A percentile compares a stretch with the other conserved stretches of the same genome.
phyloP scores from a whole-genome alignment of 2,888 invertebrate genomes.

The Melolontha melolontha region DNA sequence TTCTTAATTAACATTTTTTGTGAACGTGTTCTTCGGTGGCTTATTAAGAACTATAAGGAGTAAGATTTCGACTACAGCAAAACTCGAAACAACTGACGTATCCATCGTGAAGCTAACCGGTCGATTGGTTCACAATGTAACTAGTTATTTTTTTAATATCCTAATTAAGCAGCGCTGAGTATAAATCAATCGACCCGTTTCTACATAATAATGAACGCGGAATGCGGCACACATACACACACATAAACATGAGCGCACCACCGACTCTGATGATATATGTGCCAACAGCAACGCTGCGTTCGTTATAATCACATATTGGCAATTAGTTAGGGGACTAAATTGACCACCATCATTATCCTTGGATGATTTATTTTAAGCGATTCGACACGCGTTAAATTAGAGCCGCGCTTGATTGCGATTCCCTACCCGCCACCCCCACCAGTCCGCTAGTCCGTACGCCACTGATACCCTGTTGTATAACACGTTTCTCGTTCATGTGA shows the following conservation, averaged over 20 bases:
- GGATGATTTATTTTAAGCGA: conserved; percentile 66
- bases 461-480: conserved; percentile 3
- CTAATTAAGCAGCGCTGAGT: conserved; percentile 58
- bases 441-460: conserved; percentile 29
- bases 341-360: conserved; percentile 66
- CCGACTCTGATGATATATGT: conserved; percentile 60
- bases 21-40: too few species aligned
- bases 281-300: conserved; percentile 59
- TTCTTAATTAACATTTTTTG: too few species aligned
- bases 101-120: conserved; percentile 3
- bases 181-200: conserved; percentile 58
- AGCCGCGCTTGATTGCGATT: conserved; percentile 51
- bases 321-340: conserved; percentile 66
- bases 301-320: conserved; percentile 66
- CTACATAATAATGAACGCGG: conserved; percentile 57
- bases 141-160: conserved; percentile 57
- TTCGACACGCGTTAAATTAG: conserved; percentile 64
- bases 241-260: conserved; percentile 19
- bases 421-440: conserved; percentile 32
- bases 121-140: conserved; percentile 39
- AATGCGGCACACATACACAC: conserved; percentile 46
- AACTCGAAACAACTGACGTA: background rate
- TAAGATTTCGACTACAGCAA: background rate
- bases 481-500: conserved; percentile 5
- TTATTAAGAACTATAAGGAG: background rate